These are phyloP conservation scores for Mobula birostris DNA, from an alignment of 2,113 vertebrate species.

Conservation along the genomic window DNA sequence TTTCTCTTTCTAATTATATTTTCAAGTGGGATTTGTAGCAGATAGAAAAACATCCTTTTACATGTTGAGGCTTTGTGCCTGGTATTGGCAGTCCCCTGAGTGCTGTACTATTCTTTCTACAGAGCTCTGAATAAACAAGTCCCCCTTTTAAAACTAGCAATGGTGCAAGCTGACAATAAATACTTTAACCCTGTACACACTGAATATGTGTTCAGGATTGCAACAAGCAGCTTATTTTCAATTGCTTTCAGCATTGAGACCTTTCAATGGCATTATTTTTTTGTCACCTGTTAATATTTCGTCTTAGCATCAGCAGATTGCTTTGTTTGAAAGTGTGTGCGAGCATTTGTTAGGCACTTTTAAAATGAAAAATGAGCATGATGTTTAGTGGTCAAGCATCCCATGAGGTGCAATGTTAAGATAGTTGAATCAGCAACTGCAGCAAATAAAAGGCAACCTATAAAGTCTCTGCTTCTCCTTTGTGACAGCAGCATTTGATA, in stretches of 20 bases:
- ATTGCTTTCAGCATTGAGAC: constrained; percentile 55
- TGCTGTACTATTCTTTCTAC: constrained; percentile 77
- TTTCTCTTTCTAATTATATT: constrained; percentile 97
- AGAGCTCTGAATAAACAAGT: constrained; percentile 92
- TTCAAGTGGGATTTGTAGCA: constrained; percentile 95
- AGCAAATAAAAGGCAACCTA: neutral
- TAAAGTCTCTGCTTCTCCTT: neutral
- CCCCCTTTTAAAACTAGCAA: constrained; percentile 66
- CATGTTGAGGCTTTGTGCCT: constrained; percentile 72
- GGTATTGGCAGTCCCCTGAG: constrained; percentile 74
- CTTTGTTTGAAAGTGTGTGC: constrained; percentile 45
- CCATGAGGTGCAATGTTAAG: constrained; percentile 29
- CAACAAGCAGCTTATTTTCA: constrained; percentile 72
- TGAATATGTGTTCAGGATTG: constrained; percentile 90
- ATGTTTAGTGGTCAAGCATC: constrained; percentile 47
- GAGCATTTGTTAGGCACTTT: neutral
- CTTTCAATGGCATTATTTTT: constrained; percentile 47
- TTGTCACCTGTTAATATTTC: constrained; percentile 56
- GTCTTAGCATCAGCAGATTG: constrained; percentile 46
- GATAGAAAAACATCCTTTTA: constrained; percentile 83
- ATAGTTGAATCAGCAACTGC: neutral
- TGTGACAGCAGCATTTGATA: neutral
- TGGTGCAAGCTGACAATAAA: constrained; percentile 76
- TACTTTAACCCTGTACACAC: constrained; percentile 85
- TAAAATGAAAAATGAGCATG: constrained; percentile 1